These are phyloP conservation scores for Tetanocera ferruginea DNA, from an alignment of 2,888 invertebrate species.

Conservation along the genomic window DNA sequence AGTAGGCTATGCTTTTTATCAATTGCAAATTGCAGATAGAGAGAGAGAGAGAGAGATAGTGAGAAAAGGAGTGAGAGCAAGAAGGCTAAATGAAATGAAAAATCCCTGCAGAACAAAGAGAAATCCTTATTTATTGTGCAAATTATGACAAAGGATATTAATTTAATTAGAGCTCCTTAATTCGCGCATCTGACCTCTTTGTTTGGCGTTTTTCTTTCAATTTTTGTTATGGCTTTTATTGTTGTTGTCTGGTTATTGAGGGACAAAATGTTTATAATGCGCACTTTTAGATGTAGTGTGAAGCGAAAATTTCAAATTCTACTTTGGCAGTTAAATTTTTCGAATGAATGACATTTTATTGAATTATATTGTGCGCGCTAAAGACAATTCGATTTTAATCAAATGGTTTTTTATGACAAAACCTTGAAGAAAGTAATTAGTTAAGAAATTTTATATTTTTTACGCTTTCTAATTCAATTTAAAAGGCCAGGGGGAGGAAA, in stretches of 20 bases:
- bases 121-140: slow-evolving; percentile 21
- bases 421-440: no score
- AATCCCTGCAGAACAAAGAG: neutral
- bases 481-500: no score
- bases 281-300: neutral
- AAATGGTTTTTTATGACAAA: no score
- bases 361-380: neutral
- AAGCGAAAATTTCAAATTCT: neutral
- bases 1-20: neutral
- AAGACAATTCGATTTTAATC: neutral
- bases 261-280: neutral
- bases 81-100: neutral
- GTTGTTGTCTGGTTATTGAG: neutral
- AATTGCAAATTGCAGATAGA: neutral
- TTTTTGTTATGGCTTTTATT: no score
- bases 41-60: neutral
- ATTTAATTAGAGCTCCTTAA: slow-evolving; percentile 13
- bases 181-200: neutral
- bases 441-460: no score
- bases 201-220: neutral
- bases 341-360: no score
- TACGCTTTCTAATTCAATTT: no score
- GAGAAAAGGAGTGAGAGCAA: neutral
- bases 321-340: no score
- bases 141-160: slow-evolving; percentile 11